These are phyloP conservation scores for Nephrotoma flavescens DNA, from an alignment of 2,888 invertebrate genomes.

Conservation along the genomic window DNA sequence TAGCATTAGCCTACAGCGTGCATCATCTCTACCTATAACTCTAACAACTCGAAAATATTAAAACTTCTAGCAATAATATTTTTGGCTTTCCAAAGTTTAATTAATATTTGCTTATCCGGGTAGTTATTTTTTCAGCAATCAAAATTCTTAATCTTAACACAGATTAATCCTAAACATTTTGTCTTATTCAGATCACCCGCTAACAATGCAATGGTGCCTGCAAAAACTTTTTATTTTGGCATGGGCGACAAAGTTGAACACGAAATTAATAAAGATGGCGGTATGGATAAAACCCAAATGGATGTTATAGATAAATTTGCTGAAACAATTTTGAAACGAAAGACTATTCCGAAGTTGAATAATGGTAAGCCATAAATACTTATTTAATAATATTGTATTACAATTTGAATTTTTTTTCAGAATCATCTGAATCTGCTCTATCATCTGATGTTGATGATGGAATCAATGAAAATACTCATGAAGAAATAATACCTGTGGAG, in stretches of 20 bases:
- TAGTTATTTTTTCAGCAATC: too few relatives aligned
- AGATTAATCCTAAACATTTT: too few relatives aligned
- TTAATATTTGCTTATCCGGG: too few relatives aligned
- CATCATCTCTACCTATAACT: too few relatives aligned
- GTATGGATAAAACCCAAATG: slow-evolving; percentile 12
- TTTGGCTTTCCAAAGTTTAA: too few relatives aligned
- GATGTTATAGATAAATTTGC: slow-evolving; percentile 26
- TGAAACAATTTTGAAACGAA: slow-evolving; percentile 18
- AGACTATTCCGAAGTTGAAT: background rate
- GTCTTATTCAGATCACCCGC: background rate
- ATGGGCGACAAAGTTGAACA: slow-evolving; percentile 43
- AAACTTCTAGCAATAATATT: too few relatives aligned
- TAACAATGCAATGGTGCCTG: slow-evolving; percentile 14
- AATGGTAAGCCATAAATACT: background rate
- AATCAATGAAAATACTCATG: slow-evolving; percentile 26
- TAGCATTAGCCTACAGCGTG: too few relatives aligned
- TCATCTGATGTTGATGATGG: slow-evolving; percentile 38
- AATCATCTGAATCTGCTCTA: slow-evolving; percentile 40
- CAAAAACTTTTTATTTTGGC: slow-evolving; percentile 62
- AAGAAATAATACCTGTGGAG: background rate
- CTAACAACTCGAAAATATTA: too few relatives aligned
- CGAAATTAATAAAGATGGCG: slow-evolving; percentile 9
- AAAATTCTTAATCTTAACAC: too few relatives aligned
- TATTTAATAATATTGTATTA: background rate
- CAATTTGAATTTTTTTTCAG: background rate